Conservation (phyloP, 2,113 vertebrate species). For the Callipepla californica region DNA sequence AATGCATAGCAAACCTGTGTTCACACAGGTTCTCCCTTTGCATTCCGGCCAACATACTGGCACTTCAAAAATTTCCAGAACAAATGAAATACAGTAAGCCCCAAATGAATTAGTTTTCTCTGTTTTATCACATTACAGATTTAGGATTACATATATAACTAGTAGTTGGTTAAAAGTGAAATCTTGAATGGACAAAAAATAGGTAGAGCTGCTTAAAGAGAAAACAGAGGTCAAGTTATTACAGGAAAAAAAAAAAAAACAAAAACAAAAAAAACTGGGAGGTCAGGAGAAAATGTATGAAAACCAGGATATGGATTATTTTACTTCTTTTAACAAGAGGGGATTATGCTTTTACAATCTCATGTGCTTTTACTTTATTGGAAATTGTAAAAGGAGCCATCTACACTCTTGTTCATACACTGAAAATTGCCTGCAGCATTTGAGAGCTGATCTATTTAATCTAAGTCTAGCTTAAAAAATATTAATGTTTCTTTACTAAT, state of each 20-base stretch:
- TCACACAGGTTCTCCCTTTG: too few species aligned
- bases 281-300: background rate
- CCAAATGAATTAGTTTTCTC: background rate
- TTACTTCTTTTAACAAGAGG: background rate
- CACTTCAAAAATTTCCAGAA: background rate
- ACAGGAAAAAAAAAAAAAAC: background rate
- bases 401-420: background rate
- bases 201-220: background rate
- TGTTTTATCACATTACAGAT: background rate
- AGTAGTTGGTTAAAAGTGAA: background rate
- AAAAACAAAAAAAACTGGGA: background rate
- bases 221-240: background rate
- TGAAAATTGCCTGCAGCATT: conserved; percentile 16
- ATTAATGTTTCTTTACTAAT: conserved; percentile 56
- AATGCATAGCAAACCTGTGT: background rate
- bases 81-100: background rate
- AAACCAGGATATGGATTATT: background rate
- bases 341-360: background rate
- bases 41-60: too few species aligned
- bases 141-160: background rate
- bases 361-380: background rate
- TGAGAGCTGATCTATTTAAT: conserved; percentile 23
- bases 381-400: background rate
- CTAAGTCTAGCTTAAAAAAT: conserved; percentile 21
- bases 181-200: background rate